Evolutionary conservation across 2,113 vertebrate species (phyloP).

Genomic region (Mormoops blainvillei): DNA sequence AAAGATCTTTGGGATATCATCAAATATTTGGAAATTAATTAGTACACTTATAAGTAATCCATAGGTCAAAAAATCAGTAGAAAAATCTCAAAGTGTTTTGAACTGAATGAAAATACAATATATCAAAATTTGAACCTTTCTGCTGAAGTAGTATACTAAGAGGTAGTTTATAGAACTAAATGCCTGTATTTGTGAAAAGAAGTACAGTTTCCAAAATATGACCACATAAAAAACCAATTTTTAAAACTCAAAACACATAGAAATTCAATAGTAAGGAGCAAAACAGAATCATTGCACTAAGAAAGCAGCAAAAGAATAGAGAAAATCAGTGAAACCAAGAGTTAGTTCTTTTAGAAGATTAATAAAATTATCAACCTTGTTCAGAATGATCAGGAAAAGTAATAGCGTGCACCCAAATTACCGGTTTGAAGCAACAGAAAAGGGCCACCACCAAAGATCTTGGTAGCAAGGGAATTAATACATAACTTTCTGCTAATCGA

Average conservation of each 20-base stretch:
- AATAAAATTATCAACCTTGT: background rate
- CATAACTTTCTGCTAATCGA: background rate
- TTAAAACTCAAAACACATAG: background rate
- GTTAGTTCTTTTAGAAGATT: background rate
- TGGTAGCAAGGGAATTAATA: background rate
- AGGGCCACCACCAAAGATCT: background rate
- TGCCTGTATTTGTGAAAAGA: background rate
- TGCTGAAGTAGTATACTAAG: background rate
- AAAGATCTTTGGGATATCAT: background rate
- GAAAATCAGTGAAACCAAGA: background rate
- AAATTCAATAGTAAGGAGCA: background rate
- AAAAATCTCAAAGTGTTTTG: background rate
- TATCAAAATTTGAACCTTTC: background rate
- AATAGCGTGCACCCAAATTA: background rate
- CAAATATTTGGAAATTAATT: background rate
- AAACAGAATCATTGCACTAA: background rate
- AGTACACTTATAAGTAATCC: background rate
- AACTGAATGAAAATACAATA: background rate
- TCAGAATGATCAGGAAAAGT: background rate
- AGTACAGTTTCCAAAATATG: background rate
- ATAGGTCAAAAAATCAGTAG: background rate
- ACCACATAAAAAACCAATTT: background rate
- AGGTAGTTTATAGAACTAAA: background rate
- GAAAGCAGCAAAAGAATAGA: background rate
- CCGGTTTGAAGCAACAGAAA: background rate